Base-by-base conservation (phyloP, 92 coral and sea anemone species). In the Epizoanthus rinbou region DNA sequence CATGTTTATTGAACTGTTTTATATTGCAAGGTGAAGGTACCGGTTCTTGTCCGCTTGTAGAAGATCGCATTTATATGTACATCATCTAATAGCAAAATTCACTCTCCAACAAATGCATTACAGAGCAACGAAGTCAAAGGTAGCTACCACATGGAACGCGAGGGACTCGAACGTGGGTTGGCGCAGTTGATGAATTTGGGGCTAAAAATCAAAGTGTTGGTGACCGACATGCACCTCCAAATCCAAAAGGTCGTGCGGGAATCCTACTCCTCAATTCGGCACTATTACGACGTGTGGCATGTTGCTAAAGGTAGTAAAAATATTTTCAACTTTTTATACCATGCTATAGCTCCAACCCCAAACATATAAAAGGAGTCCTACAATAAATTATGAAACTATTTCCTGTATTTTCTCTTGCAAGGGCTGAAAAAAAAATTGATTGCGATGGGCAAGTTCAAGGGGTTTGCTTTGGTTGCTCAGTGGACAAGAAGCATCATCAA, bases 401-500 rank as follows among this genome's bases (percentile, higher is more conserved):
- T 45, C 0, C 25, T 54, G 5, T 31, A 16, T 80, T 64, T 18
- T 80, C 10, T 37, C 56, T 43, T 65, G 54, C 25, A n/a, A 79
- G 88, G 85, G 15, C 84, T 85, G 1, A 85, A 85, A 81, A 85
- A 76, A 69, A 85, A 67, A 68, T 24, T 78, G 69, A 57, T 64
- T 43, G 58, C 74, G 18, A 80, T 85, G 74, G 84, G 76, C 50
- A 85, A 85, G 58, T 57, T 74, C 18, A 64, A 50, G 60, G 84
- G 88, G 15, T 75, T 43, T 67, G 69, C 41, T 21, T 33, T 85
- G 23, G 79, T 79, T 17, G 79, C 73, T 24, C 50, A n/a, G 70
- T 86, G 89, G 89, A 80, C 75, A 3, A 86, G 81, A 80, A 80
- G 85, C 69, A 86, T 86, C 47, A 86, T 81, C 59, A 86, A 86